Base-by-base conservation (phyloP, 2,113 vertebrate genomes). In the Gadus macrocephalus region DNA sequence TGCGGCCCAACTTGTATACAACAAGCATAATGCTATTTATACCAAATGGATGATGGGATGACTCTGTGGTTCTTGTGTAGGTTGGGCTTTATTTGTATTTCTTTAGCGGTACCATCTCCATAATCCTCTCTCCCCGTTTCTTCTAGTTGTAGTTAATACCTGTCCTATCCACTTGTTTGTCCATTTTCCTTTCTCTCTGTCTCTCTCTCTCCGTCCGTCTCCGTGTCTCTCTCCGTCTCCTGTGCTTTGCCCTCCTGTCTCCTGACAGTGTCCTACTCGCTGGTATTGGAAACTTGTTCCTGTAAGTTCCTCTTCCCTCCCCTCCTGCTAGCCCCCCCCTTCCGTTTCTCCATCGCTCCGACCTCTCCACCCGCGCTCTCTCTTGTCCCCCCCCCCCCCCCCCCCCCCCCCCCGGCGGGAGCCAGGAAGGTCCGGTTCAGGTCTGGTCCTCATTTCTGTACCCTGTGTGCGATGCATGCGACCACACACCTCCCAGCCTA, bases 201-300 rank as follows among this genome's bases (percentile, higher is more conserved):
- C 84, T 75, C 77, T 20, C 20, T 20, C 20, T 80, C 77, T 67
- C 86, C 78, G 70, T 85, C 69, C 74, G 74, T 81, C 74, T 81
- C 66, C 71, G 73, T 82, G 25, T 69, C 53, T 78, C n/a, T 71
- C 53, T 20, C 49, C 25, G 17, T 76, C 66, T 64, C 27, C 62
- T 67, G 42, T 27, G 53, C 67, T 69, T 65, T 67, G 62, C 69
- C 31, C 71, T 81, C 72, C 79, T 81, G 62, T 82, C 67, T 84
- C 73, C 67, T 85, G 74, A 87, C 91, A 93, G 91, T 93, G 92
- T 89, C 89, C 91, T 73, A 91, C 88, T 75, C 91, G 91, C 86
- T 93, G 91, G 92, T 93, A 93, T 87, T 92, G 92, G 92, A 93
- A 93, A 87, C 92, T 93, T 91, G 89, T 93, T 88, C 92, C 92